Evolutionary conservation across 2,797 vertebrate genomes (phyloP).

Genomic region (Luscinia megarhynchos): DNA sequence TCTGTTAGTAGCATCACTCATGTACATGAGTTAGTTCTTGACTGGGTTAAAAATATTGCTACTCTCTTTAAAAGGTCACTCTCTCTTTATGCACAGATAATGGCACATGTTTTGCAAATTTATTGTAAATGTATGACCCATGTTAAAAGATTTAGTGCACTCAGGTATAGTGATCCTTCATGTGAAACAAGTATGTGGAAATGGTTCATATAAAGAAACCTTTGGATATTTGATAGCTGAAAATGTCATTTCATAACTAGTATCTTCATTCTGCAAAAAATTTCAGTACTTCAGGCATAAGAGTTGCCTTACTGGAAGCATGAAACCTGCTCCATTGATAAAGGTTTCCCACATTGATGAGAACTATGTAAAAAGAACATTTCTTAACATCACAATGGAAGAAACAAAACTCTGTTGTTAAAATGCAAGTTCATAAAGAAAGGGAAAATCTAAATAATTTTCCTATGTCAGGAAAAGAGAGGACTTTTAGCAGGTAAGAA

Average conservation of each 20-base stretch:
- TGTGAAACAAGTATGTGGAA: background rate
- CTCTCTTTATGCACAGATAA: background rate
- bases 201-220: background rate
- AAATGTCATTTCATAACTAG: background rate
- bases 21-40: background rate
- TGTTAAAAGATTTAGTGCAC: background rate
- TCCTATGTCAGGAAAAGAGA: background rate
- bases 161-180: background rate
- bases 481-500: background rate
- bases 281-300: background rate
- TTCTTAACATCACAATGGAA: background rate
- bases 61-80: background rate
- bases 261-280: background rate
- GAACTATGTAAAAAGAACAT: background rate
- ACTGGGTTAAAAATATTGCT: background rate
- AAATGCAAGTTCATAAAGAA: background rate
- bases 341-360: background rate
- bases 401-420: background rate
- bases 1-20: background rate
- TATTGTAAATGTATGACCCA: background rate
- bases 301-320: background rate
- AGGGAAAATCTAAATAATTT: background rate
- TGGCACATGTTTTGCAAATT: background rate
- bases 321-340: background rate
- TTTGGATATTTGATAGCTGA: background rate